A percentile compares a stretch with the other conserved stretches of the same genome.
Conservation (phyloP, 2,888 invertebrate genomes). For the Megaustenia siamemsis region DNA sequence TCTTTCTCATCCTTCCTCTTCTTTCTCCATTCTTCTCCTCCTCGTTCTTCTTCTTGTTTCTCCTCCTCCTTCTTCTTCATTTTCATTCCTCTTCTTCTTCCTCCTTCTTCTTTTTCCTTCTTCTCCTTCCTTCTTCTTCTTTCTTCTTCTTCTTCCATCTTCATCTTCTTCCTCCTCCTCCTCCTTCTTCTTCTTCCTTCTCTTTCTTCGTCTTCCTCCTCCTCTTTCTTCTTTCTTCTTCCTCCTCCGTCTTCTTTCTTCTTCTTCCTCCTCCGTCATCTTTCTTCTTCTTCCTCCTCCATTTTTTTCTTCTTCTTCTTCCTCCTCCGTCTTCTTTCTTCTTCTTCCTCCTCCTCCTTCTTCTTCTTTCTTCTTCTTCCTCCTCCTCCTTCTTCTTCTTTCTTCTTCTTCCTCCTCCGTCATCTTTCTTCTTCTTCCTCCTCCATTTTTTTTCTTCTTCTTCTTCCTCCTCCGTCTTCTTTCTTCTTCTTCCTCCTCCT, state of each 20-base stretch:
- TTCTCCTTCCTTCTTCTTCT: background rate
- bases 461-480: conserved; percentile 18
- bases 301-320: background rate
- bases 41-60: background rate
- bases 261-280: no score
- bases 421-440: background rate
- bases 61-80: no score
- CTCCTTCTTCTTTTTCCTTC: background rate
- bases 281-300: background rate
- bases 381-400: background rate
- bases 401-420: no score
- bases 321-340: no score
- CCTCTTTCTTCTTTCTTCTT: no score
- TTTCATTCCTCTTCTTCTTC: background rate
- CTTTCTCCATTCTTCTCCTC: background rate
- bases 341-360: background rate
- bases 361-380: background rate
- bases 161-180: background rate
- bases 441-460: background rate
- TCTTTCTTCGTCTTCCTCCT: no score
- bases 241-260: no score
- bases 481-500: no score
- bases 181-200: background rate
- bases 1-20: no score
- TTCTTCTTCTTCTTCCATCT: conserved; percentile 18